Evolutionary conservation across 2,797 vertebrate genomes (phyloP), one percentile per base, ranked within the genome.

Genomic region (Rhinophrynus dorsalis): DNA sequence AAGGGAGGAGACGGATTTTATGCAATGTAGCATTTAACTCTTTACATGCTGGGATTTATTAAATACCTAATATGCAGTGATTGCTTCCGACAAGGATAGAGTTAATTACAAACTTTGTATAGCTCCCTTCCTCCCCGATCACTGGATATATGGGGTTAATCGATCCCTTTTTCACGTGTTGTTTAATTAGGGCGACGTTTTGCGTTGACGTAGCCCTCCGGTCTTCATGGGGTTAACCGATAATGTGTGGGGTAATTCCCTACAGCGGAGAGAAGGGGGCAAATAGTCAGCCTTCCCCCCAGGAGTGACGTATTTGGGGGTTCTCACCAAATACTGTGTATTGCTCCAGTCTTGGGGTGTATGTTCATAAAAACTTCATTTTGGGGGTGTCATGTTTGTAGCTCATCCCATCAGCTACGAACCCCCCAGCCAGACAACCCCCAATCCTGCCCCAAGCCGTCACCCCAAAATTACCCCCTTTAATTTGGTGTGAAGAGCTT

Each of bases 401-500:
- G n/a, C n/a, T n/a, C 20, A 33, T 11, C 30, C 32, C 30, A n/a
- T 1, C 9, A 24, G 15, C 9, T 24, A 15, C 38, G 9, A 5
- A 20, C 30, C 65, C 65, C 54, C 1, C 13, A 6, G 20, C 1
- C 12, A 6, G 3, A 12, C 11, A 4, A 50, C 37, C n/a, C 47
- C 29, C 35, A 18, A 6, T 33, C 4, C 12, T 11, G 17, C 3
- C 12, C 40, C 50, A 33, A 2, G 15, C 9, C 1, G 8, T 15
- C 42, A 17, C n/a, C 42, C 40, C 26, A 6, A 2, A 7, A 6
- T 35, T 21, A 37, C 32, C 12, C 13, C 8, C 37, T 27, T 40
- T 13, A 15, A 37, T 42, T 23, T 27, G 32, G 55, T 58, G 55
- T 47, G 38, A 69, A 84, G 82, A 85, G 83, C 83, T 69, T 77